phyloP scores from a whole-genome alignment of 2,113 vertebrate genomes.

The Sterrhoptilus dennistouni region DNA sequence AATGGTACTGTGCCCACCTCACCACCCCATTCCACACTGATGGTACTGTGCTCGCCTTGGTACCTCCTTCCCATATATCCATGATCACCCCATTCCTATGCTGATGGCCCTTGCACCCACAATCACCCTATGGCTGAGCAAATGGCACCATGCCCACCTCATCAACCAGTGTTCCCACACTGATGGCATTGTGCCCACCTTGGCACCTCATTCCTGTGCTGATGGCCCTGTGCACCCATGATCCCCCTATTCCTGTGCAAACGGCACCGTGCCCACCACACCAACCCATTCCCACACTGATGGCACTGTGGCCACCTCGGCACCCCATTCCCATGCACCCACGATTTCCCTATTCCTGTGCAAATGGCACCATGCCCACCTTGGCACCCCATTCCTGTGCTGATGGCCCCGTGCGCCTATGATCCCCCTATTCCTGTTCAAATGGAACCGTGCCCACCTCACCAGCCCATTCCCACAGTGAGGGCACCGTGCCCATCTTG shows the following conservation, averaged over 20 bases:
- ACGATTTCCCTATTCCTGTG: not conserved
- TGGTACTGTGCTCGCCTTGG: too few species aligned
- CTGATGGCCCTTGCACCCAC: too few species aligned
- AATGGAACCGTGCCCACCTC: not conserved
- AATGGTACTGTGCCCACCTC: not conserved
- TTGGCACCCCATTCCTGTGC: not conserved
- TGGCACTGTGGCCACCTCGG: fast-evolving
- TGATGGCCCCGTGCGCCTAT: too few species aligned
- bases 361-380: fast-evolving
- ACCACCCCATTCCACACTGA: not conserved
- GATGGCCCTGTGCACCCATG: too few species aligned
- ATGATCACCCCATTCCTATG: not conserved
- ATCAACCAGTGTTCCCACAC: not conserved
- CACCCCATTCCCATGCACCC: not conserved
- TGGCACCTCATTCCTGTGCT: not conserved
- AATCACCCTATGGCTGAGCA: fast-evolving
- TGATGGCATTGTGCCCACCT: not conserved
- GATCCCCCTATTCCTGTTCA: too few species aligned
- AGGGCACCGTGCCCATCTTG: fast-evolving
- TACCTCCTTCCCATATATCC: too few species aligned
- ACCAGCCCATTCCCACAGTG: fast-evolving
- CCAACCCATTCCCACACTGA: fast-evolving
- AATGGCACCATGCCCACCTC: not conserved
- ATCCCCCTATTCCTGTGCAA: fast-evolving
- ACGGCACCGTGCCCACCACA: fast-evolving